These are phyloP conservation scores for Mormyrops attenuatus DNA, from an alignment of 2,797 vertebrate species.

Conservation along the genomic window DNA sequence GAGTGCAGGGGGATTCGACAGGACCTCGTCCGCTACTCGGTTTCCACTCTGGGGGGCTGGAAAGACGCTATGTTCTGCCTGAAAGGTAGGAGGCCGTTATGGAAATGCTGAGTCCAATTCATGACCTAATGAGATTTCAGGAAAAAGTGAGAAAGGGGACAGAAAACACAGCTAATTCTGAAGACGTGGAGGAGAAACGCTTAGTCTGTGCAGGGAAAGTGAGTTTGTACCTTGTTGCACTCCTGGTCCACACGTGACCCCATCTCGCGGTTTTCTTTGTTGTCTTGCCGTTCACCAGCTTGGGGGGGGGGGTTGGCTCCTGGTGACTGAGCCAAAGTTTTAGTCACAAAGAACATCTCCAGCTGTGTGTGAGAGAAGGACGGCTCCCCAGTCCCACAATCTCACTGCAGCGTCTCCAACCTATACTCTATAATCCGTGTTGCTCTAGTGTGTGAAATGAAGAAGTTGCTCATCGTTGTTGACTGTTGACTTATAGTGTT, in stretches of 20 bases:
- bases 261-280: neutral
- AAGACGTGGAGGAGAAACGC: neutral
- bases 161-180: neutral
- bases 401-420: neutral
- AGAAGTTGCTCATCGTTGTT: neutral
- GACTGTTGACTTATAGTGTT: neutral
- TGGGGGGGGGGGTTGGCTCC: neutral
- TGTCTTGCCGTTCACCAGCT: neutral
- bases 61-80: conserved; percentile 11
- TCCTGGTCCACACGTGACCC: neutral
- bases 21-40: neutral
- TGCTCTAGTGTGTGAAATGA: neutral
- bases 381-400: neutral
- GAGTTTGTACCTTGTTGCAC: neutral
- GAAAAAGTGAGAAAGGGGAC: neutral
- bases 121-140: neutral
- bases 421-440: neutral
- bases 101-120: neutral
- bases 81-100: conserved; percentile 8
- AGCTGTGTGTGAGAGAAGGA: neutral
- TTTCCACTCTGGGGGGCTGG: neutral
- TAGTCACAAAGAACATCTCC: neutral
- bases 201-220: neutral
- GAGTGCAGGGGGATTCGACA: neutral
- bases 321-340: conserved; percentile 2